phyloP scores from a whole-genome alignment of 2,797 vertebrate genomes.

The Bovichtus diacanthus region DNA sequence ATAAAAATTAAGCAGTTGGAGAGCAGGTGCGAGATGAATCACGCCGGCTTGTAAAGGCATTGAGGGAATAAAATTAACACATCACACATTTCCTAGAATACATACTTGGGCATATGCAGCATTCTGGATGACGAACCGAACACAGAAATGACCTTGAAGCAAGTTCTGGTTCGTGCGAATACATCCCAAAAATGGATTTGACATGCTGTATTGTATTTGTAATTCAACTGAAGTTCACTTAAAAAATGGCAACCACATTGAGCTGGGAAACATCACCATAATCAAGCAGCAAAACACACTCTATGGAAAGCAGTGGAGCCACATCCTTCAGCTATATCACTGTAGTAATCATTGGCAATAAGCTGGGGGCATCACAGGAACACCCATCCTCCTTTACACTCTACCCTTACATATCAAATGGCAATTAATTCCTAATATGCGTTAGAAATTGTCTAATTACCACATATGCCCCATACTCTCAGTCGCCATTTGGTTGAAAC shows the following conservation, averaged over 20 bases:
- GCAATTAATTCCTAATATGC: slow-evolving; percentile 79
- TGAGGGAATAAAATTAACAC: slow-evolving; percentile 47
- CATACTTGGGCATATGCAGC: slow-evolving; percentile 40
- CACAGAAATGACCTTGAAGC: slow-evolving; percentile 18
- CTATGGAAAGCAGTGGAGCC: slow-evolving; percentile 7
- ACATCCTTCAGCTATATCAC: slow-evolving; percentile 53
- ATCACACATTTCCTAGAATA: slow-evolving; percentile 54
- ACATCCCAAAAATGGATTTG: slow-evolving; percentile 10
- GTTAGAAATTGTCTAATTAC: slow-evolving; percentile 75
- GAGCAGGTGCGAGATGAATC: slow-evolving; percentile 54
- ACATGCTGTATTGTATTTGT: slow-evolving; percentile 12
- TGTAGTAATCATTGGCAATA: slow-evolving; percentile 68
- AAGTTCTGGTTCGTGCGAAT: background rate
- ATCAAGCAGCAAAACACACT: slow-evolving; percentile 3
- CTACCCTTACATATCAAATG: slow-evolving; percentile 70
- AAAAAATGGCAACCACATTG: background rate
- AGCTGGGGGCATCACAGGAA: slow-evolving; percentile 45
- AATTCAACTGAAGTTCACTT: slow-evolving; percentile 20
- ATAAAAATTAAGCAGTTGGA: slow-evolving; percentile 39
- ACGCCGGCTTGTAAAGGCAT: slow-evolving; percentile 12
- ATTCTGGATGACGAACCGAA: slow-evolving; percentile 24
- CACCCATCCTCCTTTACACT: slow-evolving; percentile 65
- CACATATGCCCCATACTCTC: slow-evolving; percentile 51
- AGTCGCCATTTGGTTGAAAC: slow-evolving; percentile 48
- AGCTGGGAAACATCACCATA: background rate